These are phyloP conservation scores for Hoplias malabaricus DNA, from an alignment of 2,113 vertebrate genomes.

Conservation along the genomic window DNA sequence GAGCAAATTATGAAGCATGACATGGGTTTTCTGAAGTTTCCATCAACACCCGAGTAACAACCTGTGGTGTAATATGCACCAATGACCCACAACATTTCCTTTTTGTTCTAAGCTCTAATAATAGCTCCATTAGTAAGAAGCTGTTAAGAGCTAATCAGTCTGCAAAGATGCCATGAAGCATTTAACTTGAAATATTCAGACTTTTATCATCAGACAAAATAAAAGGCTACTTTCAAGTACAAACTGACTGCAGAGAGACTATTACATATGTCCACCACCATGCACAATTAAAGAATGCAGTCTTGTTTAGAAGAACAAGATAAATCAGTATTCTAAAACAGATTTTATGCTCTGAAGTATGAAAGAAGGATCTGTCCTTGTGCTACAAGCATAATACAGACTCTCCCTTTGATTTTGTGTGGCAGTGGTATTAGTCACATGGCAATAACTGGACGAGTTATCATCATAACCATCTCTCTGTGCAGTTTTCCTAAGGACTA, in stretches of 20 bases:
- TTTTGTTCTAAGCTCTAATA: not conserved
- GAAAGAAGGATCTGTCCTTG: not conserved
- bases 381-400: not conserved
- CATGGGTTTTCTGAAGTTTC: not conserved
- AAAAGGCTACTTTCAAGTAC: not conserved
- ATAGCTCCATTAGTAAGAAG: not conserved
- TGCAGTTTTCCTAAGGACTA: not conserved
- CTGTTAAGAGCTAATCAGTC: not conserved
- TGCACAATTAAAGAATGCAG: not conserved
- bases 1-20: no score
- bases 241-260: not conserved
- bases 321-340: not conserved
- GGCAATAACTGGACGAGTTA: slow-evolving; percentile 1
- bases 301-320: not conserved
- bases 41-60: not conserved
- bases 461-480: not conserved
- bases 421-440: slow-evolving; percentile 16
- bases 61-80: not conserved
- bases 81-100: not conserved
- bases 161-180: not conserved
- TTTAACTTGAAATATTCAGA: not conserved
- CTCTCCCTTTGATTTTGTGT: slow-evolving; percentile 7
- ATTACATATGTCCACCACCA: no score
- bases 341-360: not conserved
- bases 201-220: not conserved